Conservation (phyloP, 2,113 vertebrate species). For the Lycocorax pyrrhopterus region DNA sequence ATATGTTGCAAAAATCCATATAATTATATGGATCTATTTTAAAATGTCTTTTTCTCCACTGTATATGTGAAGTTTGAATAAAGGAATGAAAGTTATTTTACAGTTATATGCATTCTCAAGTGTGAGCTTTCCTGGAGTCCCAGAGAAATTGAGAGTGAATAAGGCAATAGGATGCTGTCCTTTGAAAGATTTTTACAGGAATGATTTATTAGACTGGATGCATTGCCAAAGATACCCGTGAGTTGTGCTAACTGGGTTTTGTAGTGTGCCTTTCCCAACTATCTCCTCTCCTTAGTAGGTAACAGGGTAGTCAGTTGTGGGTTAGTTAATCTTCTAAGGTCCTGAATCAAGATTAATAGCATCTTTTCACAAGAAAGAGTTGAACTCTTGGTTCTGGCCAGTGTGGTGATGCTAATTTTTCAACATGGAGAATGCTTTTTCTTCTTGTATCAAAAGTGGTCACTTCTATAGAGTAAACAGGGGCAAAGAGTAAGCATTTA, state of each 20-base stretch:
- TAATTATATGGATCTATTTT: constrained; percentile 64
- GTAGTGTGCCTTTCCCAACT: not conserved
- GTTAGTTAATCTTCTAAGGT: not conserved
- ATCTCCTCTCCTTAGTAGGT: not conserved
- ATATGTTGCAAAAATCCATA: constrained; percentile 61
- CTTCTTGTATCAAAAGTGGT: not conserved
- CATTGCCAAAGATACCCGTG: not conserved
- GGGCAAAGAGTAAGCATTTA: not conserved
- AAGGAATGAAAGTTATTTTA: constrained; percentile 67
- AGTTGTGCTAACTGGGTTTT: not conserved
- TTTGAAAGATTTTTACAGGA: not conserved
- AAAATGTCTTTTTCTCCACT: constrained; percentile 66
- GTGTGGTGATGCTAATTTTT: not conserved
- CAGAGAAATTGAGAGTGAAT: not conserved
- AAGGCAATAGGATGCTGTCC: not conserved
- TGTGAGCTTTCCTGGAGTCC: constrained; percentile 48
- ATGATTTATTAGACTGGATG: not conserved
- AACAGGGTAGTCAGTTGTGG: not conserved
- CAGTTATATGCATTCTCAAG: constrained; percentile 43
- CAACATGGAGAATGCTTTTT: not conserved
- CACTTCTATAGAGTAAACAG: not conserved
- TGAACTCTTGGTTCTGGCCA: not conserved
- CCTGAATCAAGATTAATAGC: not conserved
- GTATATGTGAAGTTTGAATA: constrained; percentile 68
- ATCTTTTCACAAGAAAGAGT: not conserved